Evolutionary conservation across 30 jellyfish, hydroid and myxozoan species (phyloP), one percentile per base, ranked within the genome.

Genomic region (Aurelia aurita complex sp. Pacific): DNA sequence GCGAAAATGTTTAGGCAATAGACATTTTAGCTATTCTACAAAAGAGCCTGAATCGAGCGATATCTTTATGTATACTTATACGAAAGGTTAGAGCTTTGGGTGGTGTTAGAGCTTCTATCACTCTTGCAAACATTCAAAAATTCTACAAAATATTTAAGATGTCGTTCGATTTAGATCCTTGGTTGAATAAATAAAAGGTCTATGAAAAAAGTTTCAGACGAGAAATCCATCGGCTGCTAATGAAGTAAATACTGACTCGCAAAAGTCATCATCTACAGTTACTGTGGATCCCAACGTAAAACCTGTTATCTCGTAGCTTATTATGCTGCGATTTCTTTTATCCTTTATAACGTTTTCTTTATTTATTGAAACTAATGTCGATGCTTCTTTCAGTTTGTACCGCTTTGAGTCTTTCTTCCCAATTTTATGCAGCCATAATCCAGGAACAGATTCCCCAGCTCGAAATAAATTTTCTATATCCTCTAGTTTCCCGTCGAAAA

Each of bases 151-250:
- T 23, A 23, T 23, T 0, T 23, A 23, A 23, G 29, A 23, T 23
- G 0, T 23, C 29, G 29, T 23, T 23, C 29, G 29, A 23, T 23
- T 23, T 23, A 23, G 29, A 23, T 23, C 29, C 29, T 23, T 23
- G 29, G 29, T 23, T 23, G 29, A 23, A 23, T 23, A 23, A 0
- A 23, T 23, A 23, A 23, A 23, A 23, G 29, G 29, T 23, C 29
- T 23, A 23, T 40, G 0, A 40, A 40, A 40, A 2, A 40, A 6
- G 52, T 40, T 40, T 40, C 4, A 6, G 6, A 35, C 55, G 6
- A 71, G 53, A 32, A 71, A 71, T 40, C 81, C 81, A 40, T 71
- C 81, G 29, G 81, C 81, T 32, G 64, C 67, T 40, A 71, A 71
- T 13, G 81, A 71, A 34, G 15, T 33, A 5, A 32, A 15, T 6